Conservation (phyloP, 2,797 vertebrate genomes). For the Ctenopoma kingsleyae region DNA sequence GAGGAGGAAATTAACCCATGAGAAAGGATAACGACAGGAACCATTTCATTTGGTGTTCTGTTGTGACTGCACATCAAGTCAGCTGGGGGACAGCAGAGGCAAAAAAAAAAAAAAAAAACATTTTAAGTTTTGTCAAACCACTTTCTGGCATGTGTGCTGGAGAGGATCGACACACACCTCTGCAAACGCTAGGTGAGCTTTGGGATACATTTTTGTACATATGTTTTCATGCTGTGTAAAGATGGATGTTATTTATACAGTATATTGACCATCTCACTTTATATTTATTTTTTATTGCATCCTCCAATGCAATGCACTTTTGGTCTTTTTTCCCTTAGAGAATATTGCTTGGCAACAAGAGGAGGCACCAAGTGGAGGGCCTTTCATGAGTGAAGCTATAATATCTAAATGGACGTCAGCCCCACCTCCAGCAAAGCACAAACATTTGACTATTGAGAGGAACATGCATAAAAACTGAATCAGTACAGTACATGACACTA, state of each 20-base stretch:
- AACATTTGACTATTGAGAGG: slow-evolving; percentile 71
- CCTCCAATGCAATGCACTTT: slow-evolving; percentile 58
- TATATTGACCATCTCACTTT: slow-evolving; percentile 31
- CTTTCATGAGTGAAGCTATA: slow-evolving; percentile 65
- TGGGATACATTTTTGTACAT: slow-evolving; percentile 46
- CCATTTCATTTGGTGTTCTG: slow-evolving; percentile 48
- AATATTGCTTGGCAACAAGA: slow-evolving; percentile 77
- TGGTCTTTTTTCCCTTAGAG: slow-evolving; percentile 65
- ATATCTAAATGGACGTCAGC: slow-evolving; percentile 77
- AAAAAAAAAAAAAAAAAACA: slow-evolving; percentile 42
- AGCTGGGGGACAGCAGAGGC: slow-evolving; percentile 51
- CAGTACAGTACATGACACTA: slow-evolving; percentile 53
- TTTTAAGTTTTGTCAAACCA: slow-evolving; percentile 62
- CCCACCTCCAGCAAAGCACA: slow-evolving; percentile 80
- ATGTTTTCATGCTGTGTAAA: slow-evolving; percentile 39
- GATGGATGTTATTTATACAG: slow-evolving; percentile 32
- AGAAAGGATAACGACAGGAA: slow-evolving; percentile 48
- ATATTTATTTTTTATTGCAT: slow-evolving; percentile 47
- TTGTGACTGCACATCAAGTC: slow-evolving; percentile 61
- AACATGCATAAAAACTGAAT: slow-evolving; percentile 60
- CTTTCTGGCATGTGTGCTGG: slow-evolving; percentile 69
- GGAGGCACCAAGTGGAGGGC: slow-evolving; percentile 67
- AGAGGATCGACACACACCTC: slow-evolving; percentile 59
- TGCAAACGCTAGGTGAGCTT: slow-evolving; percentile 75
- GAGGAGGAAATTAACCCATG: slow-evolving; percentile 41